Conservation (phyloP, 2,888 invertebrate species). For the Sepiola atlantica region DNA sequence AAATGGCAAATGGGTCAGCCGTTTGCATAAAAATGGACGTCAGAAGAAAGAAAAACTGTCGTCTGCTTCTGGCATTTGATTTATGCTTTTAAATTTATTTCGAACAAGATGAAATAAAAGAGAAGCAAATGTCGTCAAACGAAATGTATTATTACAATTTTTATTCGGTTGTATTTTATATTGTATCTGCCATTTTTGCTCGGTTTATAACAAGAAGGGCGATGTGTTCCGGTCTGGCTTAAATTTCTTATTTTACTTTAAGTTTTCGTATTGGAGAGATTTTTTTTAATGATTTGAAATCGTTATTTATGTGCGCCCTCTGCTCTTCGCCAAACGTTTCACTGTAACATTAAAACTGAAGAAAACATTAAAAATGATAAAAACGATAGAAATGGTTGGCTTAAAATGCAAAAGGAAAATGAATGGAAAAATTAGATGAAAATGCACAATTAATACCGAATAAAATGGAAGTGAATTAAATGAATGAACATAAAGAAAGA, state of each 20-base stretch:
- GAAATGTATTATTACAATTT: background rate
- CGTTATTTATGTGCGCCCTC: background rate
- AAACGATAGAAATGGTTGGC: background rate
- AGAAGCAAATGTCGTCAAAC: background rate
- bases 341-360: background rate
- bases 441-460: background rate
- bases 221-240: background rate
- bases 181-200: background rate
- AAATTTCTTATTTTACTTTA: background rate
- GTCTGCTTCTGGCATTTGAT: background rate
- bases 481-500: background rate
- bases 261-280: background rate
- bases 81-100: background rate
- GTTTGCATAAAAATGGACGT: background rate
- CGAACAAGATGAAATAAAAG: no score
- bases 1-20: background rate
- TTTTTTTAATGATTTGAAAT: background rate
- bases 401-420: background rate
- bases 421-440: background rate
- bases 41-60: background rate
- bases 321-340: background rate
- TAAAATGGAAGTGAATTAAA: background rate
- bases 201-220: background rate
- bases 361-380: background rate
- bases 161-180: background rate